Percentiles rank a stretch among this genome's conserved stretches.
These are phyloP conservation scores for Ridgeia piscesae DNA, from an alignment of 1,140 invertebrate species.

Conservation along the genomic window DNA sequence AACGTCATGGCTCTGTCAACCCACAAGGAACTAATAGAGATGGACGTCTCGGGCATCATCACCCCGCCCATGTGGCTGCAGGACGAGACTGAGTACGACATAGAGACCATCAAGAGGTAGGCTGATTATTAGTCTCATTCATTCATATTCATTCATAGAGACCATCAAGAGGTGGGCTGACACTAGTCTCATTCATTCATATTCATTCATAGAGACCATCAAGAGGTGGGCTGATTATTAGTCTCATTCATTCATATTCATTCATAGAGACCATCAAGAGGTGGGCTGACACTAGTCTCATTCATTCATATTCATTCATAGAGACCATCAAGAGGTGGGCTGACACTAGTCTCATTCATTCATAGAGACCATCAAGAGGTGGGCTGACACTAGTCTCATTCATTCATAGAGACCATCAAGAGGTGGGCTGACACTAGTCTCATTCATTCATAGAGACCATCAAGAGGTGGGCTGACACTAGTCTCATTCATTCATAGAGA, in stretches of 20 bases:
- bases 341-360: constrained; percentile 61
- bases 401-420: background rate
- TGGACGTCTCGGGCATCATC: constrained; percentile 87
- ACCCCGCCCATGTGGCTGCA: constrained; percentile 86
- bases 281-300: no score
- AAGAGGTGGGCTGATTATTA: constrained; percentile 45
- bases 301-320: no score
- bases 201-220: background rate
- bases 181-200: no score
- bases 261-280: no score
- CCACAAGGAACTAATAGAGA: constrained; percentile 94
- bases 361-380: constrained; percentile 68
- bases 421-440: constrained; percentile 45
- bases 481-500: no score
- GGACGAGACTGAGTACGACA: constrained; percentile 94
- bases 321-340: constrained; percentile 65
- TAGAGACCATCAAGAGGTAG: constrained; percentile 76
- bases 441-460: no score
- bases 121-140: background rate
- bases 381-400: background rate
- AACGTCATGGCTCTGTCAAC: constrained; percentile 84
- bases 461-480: no score
- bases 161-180: constrained; percentile 52
- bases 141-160: constrained; percentile 80
- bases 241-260: background rate